These are phyloP conservation scores for Natator depressus DNA, from an alignment of 2,113 vertebrate species.

Conservation along the genomic window DNA sequence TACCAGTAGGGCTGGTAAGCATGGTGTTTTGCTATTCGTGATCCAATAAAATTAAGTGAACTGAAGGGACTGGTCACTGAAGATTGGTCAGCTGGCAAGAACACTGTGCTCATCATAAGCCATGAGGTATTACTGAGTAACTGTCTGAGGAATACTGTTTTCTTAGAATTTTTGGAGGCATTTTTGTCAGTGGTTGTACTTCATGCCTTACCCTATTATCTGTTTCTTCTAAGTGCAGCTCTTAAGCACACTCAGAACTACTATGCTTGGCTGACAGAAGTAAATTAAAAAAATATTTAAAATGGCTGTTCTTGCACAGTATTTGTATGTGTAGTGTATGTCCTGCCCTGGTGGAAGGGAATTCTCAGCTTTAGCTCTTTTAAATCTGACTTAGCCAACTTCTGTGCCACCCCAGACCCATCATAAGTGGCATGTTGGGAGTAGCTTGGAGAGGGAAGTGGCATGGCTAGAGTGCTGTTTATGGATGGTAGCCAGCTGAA, in stretches of 20 bases:
- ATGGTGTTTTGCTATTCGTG: neutral
- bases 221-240: neutral
- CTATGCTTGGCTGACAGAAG: neutral
- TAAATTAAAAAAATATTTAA: neutral
- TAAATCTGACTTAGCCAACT: neutral
- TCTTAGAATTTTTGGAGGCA: neutral
- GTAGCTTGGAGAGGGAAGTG: neutral
- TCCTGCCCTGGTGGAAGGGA: neutral
- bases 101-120: neutral
- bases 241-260: neutral
- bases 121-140: neutral
- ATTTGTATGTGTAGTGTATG: accelerated
- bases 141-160: neutral
- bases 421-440: neutral
- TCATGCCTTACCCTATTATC: neutral
- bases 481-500: accelerated
- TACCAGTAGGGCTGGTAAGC: neutral
- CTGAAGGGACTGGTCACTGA: neutral
- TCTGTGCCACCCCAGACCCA: neutral
- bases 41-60: slow-evolving; percentile 2
- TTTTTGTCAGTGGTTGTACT: neutral
- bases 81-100: neutral
- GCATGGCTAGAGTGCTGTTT: neutral
- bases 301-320: neutral
- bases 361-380: neutral